Evolutionary conservation across 2,888 invertebrate species (phyloP).

Genomic region (Fabriciana adippe): DNA sequence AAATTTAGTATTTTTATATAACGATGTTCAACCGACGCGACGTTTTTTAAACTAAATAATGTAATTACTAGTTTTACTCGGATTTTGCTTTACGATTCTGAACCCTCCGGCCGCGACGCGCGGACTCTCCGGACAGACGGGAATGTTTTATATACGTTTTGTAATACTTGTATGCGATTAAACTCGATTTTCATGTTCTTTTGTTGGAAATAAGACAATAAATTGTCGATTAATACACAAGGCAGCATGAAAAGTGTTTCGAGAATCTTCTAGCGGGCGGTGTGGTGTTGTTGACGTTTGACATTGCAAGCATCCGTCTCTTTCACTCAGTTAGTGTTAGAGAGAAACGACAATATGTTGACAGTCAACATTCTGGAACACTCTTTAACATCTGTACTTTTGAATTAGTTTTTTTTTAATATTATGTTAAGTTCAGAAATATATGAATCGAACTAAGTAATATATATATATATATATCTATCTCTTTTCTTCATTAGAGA

Average conservation of each 20-base stretch:
- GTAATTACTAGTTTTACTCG: too few relatives aligned
- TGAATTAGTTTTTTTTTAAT: too few relatives aligned
- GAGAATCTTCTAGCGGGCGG: neutral
- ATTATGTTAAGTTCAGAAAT: too few relatives aligned
- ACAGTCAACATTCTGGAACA: too few relatives aligned
- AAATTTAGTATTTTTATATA: constrained; percentile 18
- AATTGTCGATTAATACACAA: constrained; percentile 4
- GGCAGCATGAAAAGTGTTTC: neutral
- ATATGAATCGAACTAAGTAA: neutral
- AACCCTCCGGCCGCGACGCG: too few relatives aligned
- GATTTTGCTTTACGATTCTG: too few relatives aligned
- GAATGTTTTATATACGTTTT: too few relatives aligned
- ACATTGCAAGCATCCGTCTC: neutral
- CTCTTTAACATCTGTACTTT: too few relatives aligned
- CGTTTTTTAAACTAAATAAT: constrained; percentile 4
- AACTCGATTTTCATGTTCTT: neutral
- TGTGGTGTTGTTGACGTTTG: constrained; percentile 12
- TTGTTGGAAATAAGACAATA: neutral
- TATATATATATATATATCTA: neutral
- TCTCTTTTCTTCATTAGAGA: neutral
- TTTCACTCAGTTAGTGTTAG: neutral
- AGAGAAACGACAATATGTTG: neutral
- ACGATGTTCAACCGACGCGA: neutral
- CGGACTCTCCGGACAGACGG: too few relatives aligned
- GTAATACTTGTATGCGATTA: too few relatives aligned